These are phyloP conservation scores for Pontoporia blainvillei DNA, from an alignment of 2,113 vertebrate genomes.

Conservation along the genomic window DNA sequence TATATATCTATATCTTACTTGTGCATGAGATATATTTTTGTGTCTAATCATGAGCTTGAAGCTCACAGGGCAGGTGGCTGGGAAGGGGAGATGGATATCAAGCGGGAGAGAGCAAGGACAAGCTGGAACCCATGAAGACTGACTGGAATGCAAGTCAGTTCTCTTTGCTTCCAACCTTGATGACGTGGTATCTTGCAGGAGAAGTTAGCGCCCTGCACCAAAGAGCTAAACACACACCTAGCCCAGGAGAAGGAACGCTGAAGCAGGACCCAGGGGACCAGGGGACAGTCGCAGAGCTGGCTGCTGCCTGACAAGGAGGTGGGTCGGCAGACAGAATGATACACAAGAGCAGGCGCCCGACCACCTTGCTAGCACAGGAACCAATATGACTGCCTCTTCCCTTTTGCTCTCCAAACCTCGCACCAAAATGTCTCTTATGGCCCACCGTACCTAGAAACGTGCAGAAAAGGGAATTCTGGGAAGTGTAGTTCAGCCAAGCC, in stretches of 20 bases:
- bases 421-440: not conserved
- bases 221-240: not conserved
- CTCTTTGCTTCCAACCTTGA: not conserved
- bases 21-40: not conserved
- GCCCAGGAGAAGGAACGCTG: not conserved
- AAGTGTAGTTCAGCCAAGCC: not conserved
- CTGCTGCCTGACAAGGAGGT: fast-evolving
- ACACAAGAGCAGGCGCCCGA: fast-evolving
- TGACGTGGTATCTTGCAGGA: not conserved
- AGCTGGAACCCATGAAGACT: not conserved
- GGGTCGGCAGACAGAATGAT: not conserved
- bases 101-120: not conserved
- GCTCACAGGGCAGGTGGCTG: not conserved
- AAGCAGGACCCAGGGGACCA: not conserved
- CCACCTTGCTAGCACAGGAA: not conserved
- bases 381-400: fast-evolving
- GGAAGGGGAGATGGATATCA: not conserved
- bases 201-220: not conserved
- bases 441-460: not conserved
- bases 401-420: not conserved
- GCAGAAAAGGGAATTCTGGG: not conserved
- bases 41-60: not conserved
- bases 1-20: not conserved
- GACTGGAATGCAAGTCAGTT: not conserved
- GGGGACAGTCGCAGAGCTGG: fast-evolving